phyloP scores from a whole-genome alignment of 2,113 vertebrate genomes.

The Alligator sinensis region DNA sequence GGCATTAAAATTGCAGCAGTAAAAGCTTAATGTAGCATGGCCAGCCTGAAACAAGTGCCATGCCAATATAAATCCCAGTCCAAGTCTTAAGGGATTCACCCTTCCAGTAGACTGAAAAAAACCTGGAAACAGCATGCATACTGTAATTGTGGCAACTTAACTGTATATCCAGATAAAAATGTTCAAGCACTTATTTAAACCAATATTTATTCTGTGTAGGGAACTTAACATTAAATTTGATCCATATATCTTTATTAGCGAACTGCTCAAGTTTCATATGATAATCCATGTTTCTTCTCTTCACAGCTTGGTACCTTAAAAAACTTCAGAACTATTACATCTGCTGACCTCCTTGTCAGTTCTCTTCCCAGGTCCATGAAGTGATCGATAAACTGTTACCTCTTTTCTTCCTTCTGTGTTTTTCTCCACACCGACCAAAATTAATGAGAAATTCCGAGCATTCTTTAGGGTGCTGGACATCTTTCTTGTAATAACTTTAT shows the following conservation, averaged over 20 bases:
- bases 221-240: slow-evolving; percentile 34
- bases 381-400: slow-evolving; percentile 48
- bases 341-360: neutral
- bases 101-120: neutral
- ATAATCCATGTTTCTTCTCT: slow-evolving; percentile 54
- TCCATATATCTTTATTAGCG: slow-evolving; percentile 59
- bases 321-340: slow-evolving; percentile 62
- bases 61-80: neutral
- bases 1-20: neutral
- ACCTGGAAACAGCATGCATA: neutral
- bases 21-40: neutral
- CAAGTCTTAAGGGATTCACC: neutral
- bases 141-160: slow-evolving; percentile 19
- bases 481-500: slow-evolving; percentile 23
- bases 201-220: neutral
- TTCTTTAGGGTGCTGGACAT: neutral
- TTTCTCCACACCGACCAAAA: slow-evolving; percentile 38
- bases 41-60: neutral
- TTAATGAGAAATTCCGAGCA: slow-evolving; percentile 50
- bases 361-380: slow-evolving; percentile 27
- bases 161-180: slow-evolving; percentile 42
- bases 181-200: slow-evolving; percentile 7
- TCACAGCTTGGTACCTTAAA: slow-evolving; percentile 66
- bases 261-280: slow-evolving; percentile 50
- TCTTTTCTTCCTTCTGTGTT: slow-evolving; percentile 26